Evolutionary conservation across 2,113 vertebrate species (phyloP).

Genomic region (Notarius quadriscutis): DNA sequence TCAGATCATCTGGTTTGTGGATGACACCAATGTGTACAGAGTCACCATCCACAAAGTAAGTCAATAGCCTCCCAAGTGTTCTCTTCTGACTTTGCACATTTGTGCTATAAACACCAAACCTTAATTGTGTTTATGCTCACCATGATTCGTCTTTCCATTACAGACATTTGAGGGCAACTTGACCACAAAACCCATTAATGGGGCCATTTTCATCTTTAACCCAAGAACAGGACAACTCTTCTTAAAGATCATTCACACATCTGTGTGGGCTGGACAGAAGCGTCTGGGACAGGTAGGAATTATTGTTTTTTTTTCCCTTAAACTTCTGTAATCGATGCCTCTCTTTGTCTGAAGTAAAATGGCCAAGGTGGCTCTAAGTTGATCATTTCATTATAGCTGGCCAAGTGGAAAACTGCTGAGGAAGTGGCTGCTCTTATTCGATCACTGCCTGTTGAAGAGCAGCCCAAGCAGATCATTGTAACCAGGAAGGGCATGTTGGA

Average conservation of each 20-base stretch:
- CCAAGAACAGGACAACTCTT: slow-evolving; percentile 98
- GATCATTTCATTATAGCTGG: slow-evolving; percentile 75
- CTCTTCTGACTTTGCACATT: not conserved
- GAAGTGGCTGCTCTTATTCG: slow-evolving; percentile 97
- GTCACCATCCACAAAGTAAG: slow-evolving; percentile 98
- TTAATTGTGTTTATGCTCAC: not conserved
- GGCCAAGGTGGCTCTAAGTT: not conserved
- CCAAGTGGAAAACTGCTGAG: slow-evolving; percentile 99
- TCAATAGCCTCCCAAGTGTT: not conserved
- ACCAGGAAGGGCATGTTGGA: slow-evolving; percentile 99
- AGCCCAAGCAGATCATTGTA: slow-evolving; percentile 99
- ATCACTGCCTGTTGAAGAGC: slow-evolving; percentile 96
- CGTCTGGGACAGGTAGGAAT: slow-evolving; percentile 90
- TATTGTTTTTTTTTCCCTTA: not conserved
- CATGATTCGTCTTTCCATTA: not conserved
- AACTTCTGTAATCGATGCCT: not conserved
- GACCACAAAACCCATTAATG: slow-evolving; percentile 98
- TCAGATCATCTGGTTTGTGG: slow-evolving; percentile 99
- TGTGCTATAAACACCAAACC: not conserved
- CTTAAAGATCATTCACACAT: slow-evolving; percentile 98
- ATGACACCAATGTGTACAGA: slow-evolving; percentile 97
- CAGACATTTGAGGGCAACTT: slow-evolving; percentile 99
- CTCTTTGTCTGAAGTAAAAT: not conserved
- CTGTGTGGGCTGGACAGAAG: slow-evolving; percentile 99
- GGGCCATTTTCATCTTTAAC: slow-evolving; percentile 99